These are phyloP conservation scores for Atrichornis clamosus DNA, from an alignment of 2,113 vertebrate species.

Conservation along the genomic window DNA sequence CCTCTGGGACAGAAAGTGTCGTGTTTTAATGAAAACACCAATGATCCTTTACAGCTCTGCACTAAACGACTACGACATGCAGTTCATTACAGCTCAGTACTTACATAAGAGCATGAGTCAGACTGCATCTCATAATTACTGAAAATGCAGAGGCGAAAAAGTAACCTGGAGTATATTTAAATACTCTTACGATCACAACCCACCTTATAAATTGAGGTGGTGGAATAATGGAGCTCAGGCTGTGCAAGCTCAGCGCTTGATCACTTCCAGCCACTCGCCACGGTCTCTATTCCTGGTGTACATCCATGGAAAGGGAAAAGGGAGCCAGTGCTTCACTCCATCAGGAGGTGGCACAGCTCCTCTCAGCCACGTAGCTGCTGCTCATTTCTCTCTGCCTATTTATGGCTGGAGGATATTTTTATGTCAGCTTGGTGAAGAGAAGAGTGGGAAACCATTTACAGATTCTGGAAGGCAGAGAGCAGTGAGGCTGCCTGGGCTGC, in stretches of 20 bases:
- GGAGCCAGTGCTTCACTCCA: fast-evolving
- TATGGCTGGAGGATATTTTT: neutral
- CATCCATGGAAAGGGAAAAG: neutral
- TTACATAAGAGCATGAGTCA: neutral
- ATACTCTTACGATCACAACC: neutral
- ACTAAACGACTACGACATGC: neutral
- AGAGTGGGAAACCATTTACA: neutral
- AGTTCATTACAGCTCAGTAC: neutral
- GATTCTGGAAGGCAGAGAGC: neutral
- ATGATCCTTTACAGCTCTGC: neutral
- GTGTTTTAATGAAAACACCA: neutral
- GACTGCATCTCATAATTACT: neutral
- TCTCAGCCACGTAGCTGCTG: neutral
- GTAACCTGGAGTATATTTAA: neutral
- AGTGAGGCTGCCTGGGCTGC: neutral
- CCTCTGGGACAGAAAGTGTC: neutral
- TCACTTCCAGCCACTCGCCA: neutral
- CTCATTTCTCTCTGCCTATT: neutral
- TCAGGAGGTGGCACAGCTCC: neutral
- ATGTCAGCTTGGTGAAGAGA: neutral
- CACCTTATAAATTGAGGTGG: neutral
- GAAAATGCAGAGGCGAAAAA: neutral
- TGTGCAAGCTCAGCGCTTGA: neutral
- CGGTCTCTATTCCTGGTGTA: neutral
- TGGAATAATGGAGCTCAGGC: neutral